These are phyloP conservation scores for Scaptomyza reducta DNA, from an alignment of 2,888 invertebrate species.

Conservation along the genomic window DNA sequence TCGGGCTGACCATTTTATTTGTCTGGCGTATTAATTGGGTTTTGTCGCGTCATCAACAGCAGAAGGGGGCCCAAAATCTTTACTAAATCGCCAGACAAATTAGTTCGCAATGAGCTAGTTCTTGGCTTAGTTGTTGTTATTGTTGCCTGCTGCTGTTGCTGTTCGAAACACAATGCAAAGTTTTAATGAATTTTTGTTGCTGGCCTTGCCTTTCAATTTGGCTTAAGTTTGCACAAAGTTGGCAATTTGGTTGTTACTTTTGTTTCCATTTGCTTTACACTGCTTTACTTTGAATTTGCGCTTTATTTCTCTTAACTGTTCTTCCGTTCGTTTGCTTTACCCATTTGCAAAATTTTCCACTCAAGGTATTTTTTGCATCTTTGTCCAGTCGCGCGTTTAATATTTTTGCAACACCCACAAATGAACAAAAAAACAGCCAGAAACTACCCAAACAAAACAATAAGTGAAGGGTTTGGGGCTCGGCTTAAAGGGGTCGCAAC, in stretches of 20 bases:
- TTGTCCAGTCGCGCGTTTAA: conserved; percentile 64
- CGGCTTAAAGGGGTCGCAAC: conserved; percentile 36
- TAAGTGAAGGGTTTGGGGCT: background rate
- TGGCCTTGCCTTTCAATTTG: conserved; percentile 53
- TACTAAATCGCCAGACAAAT: conserved; percentile 74
- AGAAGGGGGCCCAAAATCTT: conserved; percentile 49
- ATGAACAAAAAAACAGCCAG: conserved; percentile 3
- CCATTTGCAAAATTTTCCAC: conserved; percentile 61
- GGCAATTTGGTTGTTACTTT: conserved; percentile 58
- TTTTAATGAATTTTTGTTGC: conserved; percentile 74
- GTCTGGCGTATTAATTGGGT: conserved; percentile 80
- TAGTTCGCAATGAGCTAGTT: conserved; percentile 69
- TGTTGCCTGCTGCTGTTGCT: background rate
- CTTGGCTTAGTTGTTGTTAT: conserved; percentile 13
- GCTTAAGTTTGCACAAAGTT: conserved; percentile 66
- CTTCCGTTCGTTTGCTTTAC: conserved; percentile 38
- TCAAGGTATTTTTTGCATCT: conserved; percentile 73
- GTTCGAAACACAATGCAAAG: conserved; percentile 68
- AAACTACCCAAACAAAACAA: conserved; percentile 26
- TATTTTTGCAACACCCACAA: conserved; percentile 50
- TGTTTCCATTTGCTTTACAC: conserved; percentile 19
- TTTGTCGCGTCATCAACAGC: conserved; percentile 76
- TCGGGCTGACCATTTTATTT: conserved; percentile 64
- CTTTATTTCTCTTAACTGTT: conserved; percentile 45
- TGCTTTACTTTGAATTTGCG: conserved; percentile 37